A percentile compares a stretch with the other conserved stretches of the same genome.
Conservation (phyloP, 2,888 invertebrate species). For the Pseudoips prasinana region DNA sequence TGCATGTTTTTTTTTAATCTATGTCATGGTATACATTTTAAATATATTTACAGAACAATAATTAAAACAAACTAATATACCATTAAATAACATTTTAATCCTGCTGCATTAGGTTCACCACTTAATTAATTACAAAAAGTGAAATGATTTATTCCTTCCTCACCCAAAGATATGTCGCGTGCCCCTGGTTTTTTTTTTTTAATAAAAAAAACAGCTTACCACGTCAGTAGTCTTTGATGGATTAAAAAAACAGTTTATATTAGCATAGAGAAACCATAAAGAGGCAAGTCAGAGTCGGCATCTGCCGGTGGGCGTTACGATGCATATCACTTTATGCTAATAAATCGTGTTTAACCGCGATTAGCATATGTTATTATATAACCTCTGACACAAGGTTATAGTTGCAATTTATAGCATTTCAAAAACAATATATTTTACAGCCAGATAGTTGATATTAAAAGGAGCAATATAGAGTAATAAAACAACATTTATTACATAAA, state of each 20-base stretch:
- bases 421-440: too few relatives aligned
- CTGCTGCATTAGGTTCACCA: conserved; percentile 19
- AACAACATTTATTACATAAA: too few relatives aligned
- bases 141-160: conserved; percentile 33
- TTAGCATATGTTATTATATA: conserved; percentile 45
- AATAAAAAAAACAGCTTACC: conserved; percentile 50
- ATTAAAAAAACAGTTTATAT: conserved; percentile 48
- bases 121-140: conserved; percentile 32
- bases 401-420: too few relatives aligned
- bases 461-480: too few relatives aligned
- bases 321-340: conserved; percentile 69
- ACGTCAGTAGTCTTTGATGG: conserved; percentile 41
- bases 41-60: too few relatives aligned
- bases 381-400: too few relatives aligned
- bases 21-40: too few relatives aligned
- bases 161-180: conserved; percentile 54
- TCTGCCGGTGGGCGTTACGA: conserved; percentile 67
- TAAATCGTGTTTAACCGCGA: conserved; percentile 43
- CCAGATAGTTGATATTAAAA: too few relatives aligned
- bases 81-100: conserved; percentile 25
- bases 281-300: conserved; percentile 45
- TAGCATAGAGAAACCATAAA: conserved; percentile 65
- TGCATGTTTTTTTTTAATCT: too few relatives aligned
- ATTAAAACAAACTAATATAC: conserved; percentile 19
- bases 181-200: conserved; percentile 66